Percentiles rank a stretch among this genome's conserved stretches.
These are phyloP conservation scores for Engystomops pustulosus DNA, from an alignment of 2,113 vertebrate genomes.

Conservation along the genomic window DNA sequence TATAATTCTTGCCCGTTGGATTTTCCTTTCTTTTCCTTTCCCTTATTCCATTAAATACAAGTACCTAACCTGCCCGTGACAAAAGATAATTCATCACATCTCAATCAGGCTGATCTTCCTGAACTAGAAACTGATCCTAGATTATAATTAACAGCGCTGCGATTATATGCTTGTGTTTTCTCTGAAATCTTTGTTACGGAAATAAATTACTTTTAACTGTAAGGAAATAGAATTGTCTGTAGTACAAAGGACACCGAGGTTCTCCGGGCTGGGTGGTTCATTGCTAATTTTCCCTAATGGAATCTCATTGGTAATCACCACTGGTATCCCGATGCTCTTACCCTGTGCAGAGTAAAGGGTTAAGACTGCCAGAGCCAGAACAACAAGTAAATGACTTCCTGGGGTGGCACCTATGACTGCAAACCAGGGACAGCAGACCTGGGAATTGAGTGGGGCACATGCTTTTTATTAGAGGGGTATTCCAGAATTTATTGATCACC, in stretches of 20 bases:
- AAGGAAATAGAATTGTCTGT: not conserved
- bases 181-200: not conserved
- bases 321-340: too few species aligned
- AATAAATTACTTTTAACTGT: not conserved
- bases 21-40: not conserved
- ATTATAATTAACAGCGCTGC: not conserved
- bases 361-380: too few species aligned
- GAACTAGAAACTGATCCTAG: constrained; percentile 3
- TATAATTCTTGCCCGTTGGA: not conserved
- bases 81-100: not conserved
- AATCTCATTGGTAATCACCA: too few species aligned
- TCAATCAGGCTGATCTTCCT: not conserved
- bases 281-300: too few species aligned
- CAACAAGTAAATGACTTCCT: too few species aligned
- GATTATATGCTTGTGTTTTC: not conserved
- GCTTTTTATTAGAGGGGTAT: too few species aligned
- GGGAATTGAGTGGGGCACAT: too few species aligned
- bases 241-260: not conserved
- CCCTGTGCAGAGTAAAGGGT: too few species aligned
- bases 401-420: too few species aligned
- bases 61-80: not conserved
- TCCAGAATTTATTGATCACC: too few species aligned
- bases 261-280: too few species aligned
- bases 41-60: not conserved
- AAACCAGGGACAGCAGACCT: too few species aligned